phyloP scores from a whole-genome alignment of 1,140 invertebrate genomes.

The Epicauta chinensis region DNA sequence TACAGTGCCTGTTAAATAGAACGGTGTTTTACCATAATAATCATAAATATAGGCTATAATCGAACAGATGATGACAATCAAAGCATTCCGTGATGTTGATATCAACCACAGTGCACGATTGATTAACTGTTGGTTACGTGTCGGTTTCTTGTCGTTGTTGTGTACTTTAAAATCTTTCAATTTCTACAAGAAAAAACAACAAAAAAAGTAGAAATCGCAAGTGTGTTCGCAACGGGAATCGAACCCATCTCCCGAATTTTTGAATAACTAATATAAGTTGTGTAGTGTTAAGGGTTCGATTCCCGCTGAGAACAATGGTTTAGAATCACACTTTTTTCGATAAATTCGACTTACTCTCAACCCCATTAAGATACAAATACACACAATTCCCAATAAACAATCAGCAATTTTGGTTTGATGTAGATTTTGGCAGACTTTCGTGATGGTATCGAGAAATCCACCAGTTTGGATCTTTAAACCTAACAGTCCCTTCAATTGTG shows the following conservation, averaged over 20 bases:
- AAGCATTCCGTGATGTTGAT: conserved; percentile 72
- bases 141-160: conserved; percentile 27
- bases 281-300: no score
- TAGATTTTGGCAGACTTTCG: conserved; percentile 56
- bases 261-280: no score
- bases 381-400: conserved; percentile 59
- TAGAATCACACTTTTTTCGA: no score
- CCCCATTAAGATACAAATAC: conserved; percentile 61
- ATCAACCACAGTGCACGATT: conserved; percentile 63
- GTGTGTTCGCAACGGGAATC: no score
- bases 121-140: conserved; percentile 41
- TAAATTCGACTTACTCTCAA: conserved; percentile 60
- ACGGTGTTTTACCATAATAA: conserved; percentile 43
- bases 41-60: conserved; percentile 52
- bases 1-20: conserved; percentile 61
- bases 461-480: conserved; percentile 68
- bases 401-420: conserved; percentile 59
- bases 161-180: conserved; percentile 49
- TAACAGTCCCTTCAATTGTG: conserved; percentile 79
- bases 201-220: no score
- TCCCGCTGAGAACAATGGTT: no score
- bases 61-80: conserved; percentile 62
- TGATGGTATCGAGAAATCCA: conserved; percentile 64
- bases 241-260: no score
- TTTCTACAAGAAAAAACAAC: conserved; percentile 47